Base-by-base conservation (phyloP, 2,888 invertebrate genomes). In the Microctonus hyperodae region DNA sequence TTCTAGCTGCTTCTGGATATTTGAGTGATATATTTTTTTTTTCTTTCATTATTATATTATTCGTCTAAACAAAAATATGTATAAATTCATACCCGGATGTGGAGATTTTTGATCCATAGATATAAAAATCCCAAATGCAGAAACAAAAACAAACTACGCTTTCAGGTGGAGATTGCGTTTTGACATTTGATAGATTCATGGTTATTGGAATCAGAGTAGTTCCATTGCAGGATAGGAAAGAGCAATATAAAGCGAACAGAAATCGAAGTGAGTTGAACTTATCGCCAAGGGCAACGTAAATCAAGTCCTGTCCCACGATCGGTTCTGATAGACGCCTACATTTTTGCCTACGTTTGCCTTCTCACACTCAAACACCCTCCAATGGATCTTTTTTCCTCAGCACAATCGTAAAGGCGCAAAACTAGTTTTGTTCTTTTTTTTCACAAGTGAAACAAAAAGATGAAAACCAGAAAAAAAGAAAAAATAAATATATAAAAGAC, bases 101-200 rank as follows among this genome's bases (percentile, higher is more conserved):
- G 20, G 44, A 44, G 44, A 44, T 44, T 16, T 44, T 44, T 20
- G 44, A 16, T 16, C 44, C 16, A 16, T 44, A 20, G 7, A n/a
- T 44, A 44, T n/a, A 35, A 1, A n/a, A 7, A 3, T 37, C 6
- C 6, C 1, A 16, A 44, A 44, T 44, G 9, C 35, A 56, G 23
- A 56, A 11, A 20, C 13, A 7, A 20, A 11, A 61, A 22, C 28
- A 13, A n/a, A 35, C 3, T 23, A 10, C 79, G 85, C 85, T 84
- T 79, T 85, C 86, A 85, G 85, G 85, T 86, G 85, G 83, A 88
- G 88, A 89, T 89, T 88, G 88, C 88, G 87, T 88, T 88, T 88
- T 88, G 90, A 90, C 90, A 86, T 87, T 86, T 90, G 90, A 90
- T 90, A 89, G 90, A 90, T 90, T 90, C 90, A 90, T 90, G 90